These are phyloP conservation scores for Sula dactylatra DNA, from an alignment of 2,113 vertebrate genomes.

Conservation along the genomic window DNA sequence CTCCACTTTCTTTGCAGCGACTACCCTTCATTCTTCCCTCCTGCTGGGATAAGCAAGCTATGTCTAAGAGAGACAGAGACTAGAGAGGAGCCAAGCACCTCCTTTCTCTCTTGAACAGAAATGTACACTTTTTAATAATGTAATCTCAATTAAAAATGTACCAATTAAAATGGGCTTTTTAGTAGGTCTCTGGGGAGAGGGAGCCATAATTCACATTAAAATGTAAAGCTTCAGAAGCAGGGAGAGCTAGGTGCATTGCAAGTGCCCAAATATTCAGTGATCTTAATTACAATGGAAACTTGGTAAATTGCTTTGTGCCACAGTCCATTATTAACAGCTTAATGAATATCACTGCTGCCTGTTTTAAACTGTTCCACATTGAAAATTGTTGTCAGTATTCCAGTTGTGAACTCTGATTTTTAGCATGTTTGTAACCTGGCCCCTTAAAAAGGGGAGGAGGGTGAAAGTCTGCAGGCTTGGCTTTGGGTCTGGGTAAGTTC, in stretches of 20 bases:
- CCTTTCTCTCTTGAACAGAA: slow-evolving; percentile 39
- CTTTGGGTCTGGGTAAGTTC: not conserved
- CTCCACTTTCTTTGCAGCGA: not conserved
- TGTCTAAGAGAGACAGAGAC: not conserved
- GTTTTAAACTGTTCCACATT: not conserved
- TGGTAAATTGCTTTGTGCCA: slow-evolving; percentile 66
- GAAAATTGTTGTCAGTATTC: slow-evolving; percentile 21
- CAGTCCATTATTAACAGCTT: slow-evolving; percentile 63
- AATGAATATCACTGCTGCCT: slow-evolving; percentile 56
- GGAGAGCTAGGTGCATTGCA: slow-evolving; percentile 54
- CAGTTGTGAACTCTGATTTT: not conserved
- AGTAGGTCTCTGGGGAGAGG: slow-evolving; percentile 40
- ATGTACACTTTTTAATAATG: slow-evolving; percentile 53
- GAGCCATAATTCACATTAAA: slow-evolving; percentile 57
- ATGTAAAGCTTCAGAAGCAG: slow-evolving; percentile 55
- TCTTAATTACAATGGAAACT: slow-evolving; percentile 70
- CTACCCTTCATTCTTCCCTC: not conserved
- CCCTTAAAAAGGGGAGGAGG: not conserved
- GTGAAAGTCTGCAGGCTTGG: not conserved
- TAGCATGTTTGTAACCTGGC: not conserved
- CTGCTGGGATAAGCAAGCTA: not conserved
- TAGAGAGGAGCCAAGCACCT: not conserved
- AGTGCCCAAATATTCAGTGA: slow-evolving; percentile 56
- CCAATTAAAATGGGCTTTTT: slow-evolving; percentile 63
- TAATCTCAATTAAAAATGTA: slow-evolving; percentile 62